Conservation (phyloP, 2,888 invertebrate genomes). For the Heliconius hortense region DNA sequence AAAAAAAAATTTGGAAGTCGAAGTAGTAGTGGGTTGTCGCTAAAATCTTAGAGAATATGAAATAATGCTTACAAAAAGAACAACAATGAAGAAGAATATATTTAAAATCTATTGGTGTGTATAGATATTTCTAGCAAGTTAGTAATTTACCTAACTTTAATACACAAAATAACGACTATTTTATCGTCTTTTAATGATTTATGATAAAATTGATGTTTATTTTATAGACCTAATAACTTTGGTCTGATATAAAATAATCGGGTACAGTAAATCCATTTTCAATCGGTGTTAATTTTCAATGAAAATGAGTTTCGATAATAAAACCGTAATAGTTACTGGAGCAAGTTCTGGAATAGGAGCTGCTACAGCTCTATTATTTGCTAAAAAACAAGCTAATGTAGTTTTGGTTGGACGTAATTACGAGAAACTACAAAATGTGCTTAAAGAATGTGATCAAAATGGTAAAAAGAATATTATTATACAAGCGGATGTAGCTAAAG, state of each 20-base stretch:
- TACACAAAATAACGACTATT: not conserved
- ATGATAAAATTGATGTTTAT: no score
- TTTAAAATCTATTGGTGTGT: no score
- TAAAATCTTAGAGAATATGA: no score
- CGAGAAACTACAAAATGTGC: constrained; percentile 45
- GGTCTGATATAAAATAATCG: not conserved
- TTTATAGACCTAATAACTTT: not conserved
- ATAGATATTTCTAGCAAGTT: not conserved
- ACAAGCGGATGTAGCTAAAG: not conserved
- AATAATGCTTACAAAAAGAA: no score
- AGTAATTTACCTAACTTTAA: not conserved
- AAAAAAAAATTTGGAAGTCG: no score
- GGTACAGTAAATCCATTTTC: not conserved
- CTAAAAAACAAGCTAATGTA: constrained; percentile 51
- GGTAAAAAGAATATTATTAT: not conserved
- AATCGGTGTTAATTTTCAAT: not conserved
- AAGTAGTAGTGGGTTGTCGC: no score
- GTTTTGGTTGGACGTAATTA: constrained; percentile 52
- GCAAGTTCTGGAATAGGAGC: constrained; percentile 56
- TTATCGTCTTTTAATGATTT: no score
- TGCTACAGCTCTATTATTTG: constrained; percentile 47
- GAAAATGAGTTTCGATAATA: constrained; percentile 45
- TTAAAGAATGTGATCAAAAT: not conserved
- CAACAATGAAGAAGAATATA: no score
- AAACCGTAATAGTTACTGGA: constrained; percentile 48